Base-by-base conservation (phyloP, 2,888 invertebrate species). In the Crepidodera aurea region DNA sequence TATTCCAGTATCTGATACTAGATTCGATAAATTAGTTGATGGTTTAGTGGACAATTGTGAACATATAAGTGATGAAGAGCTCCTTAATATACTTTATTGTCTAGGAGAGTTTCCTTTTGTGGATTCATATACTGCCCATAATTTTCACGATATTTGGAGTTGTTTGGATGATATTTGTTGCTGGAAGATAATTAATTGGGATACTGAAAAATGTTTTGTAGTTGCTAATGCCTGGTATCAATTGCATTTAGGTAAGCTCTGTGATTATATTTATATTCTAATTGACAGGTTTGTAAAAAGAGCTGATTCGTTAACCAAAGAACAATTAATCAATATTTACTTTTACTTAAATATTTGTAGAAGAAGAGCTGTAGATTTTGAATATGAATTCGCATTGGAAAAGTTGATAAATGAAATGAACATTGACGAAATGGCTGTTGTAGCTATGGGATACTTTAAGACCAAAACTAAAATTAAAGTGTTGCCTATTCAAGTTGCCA, bases 361-460 rank as follows among this genome's bases (percentile, higher is more conserved):
- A 48, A 84, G 79, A 60, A 77, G 85, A 3, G 78, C 85, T 6
- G 78, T 85, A 61, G 85, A 88, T 81, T 88, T 89, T 69, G 88
- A 89, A 69, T 82, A 90, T 54, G 90, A 92, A 80, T 75, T 84
- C 48, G 82, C 83, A 39, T 71, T 90, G 56, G 78, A 83, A 25
- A 75, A 83, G 2, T 78, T 80, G 56, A 81, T 89, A n/a, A 72
- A 85, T 5, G 74, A 84, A 18, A 84, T 91, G 75, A 83, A 82
- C 16, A 69, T 88, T 4, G 85, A 88, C 67, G 92, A 93, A 75
- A 77, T 92, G 60, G 89, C 88, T 8, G 84, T 93, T 10, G 84
- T 90, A 69, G 84, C 88, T 2, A 87, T 91, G 86, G 91, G 90
- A 0, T 92, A 90, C 77, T 93, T 93, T 72, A 92, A 92, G 82